A percentile compares a stretch with the other conserved stretches of the same genome.
These are phyloP conservation scores for Rachycentron canadum DNA, from an alignment of 2,797 vertebrate species.

Conservation along the genomic window DNA sequence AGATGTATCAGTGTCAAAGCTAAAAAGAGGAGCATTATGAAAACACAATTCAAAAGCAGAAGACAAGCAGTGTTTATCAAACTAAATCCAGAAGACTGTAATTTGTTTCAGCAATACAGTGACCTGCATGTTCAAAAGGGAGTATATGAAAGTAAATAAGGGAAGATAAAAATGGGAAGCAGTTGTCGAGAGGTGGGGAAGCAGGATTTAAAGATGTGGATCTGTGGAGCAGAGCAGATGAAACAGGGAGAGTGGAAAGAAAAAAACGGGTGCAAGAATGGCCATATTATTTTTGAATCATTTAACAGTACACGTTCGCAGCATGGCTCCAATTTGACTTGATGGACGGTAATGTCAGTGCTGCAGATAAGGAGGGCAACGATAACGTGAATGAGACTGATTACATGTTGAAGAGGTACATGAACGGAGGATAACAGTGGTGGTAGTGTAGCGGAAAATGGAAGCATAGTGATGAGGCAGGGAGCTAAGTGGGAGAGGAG, in stretches of 20 bases:
- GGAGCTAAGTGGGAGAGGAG: background rate
- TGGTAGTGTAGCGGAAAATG: conserved; percentile 35
- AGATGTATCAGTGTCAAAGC: background rate
- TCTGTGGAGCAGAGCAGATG: background rate
- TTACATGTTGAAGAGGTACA: conserved; percentile 36
- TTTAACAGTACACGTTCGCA: conserved; percentile 53
- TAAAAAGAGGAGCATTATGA: background rate
- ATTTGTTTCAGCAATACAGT: background rate
- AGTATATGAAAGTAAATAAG: background rate
- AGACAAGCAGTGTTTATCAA: background rate
- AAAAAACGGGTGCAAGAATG: conserved; percentile 1
- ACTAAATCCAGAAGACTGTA: background rate
- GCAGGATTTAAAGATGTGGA: background rate
- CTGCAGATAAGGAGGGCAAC: conserved; percentile 32
- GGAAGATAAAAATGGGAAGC: background rate
- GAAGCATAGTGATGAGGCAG: conserved; percentile 9
- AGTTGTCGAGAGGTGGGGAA: background rate
- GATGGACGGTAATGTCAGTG: conserved; percentile 41
- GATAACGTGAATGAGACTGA: conserved; percentile 46
- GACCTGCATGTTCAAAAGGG: background rate
- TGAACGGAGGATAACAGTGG: conserved; percentile 18
- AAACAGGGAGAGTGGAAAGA: background rate
- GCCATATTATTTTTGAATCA: conserved; percentile 62
- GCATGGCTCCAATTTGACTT: conserved; percentile 39
- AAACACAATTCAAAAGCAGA: background rate